Evolutionary conservation across 1,140 invertebrate genomes (phyloP).

Genomic region (Fopius arisanus): DNA sequence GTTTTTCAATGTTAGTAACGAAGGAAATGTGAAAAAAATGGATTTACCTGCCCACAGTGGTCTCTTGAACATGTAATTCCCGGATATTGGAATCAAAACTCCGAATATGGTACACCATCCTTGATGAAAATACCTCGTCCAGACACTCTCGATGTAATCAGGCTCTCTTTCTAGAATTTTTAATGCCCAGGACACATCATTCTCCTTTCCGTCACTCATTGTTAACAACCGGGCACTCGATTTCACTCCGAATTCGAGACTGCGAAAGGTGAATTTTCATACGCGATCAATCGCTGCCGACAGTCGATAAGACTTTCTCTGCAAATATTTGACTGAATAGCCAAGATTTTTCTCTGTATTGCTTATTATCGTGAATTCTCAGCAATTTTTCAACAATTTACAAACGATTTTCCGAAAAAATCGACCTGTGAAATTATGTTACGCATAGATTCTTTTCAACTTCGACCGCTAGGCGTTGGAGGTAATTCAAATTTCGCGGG

Average conservation of each 20-base stretch:
- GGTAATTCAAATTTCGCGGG: too few relatives aligned
- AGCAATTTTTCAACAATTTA: too few relatives aligned
- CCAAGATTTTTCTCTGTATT: too few relatives aligned
- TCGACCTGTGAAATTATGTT: too few relatives aligned
- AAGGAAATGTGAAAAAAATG: background rate
- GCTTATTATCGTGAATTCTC: too few relatives aligned
- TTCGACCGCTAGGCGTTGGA: too few relatives aligned
- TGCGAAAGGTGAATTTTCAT: too few relatives aligned
- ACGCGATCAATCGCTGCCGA: too few relatives aligned
- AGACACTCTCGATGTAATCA: slow-evolving; percentile 30
- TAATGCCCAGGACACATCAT: slow-evolving; percentile 48
- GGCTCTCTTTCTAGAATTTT: slow-evolving; percentile 44
- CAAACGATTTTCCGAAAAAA: too few relatives aligned
- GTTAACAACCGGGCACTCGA: background rate
- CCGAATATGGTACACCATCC: background rate
- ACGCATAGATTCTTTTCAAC: too few relatives aligned
- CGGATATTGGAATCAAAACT: background rate
- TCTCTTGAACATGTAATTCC: background rate
- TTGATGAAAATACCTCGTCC: slow-evolving; percentile 30
- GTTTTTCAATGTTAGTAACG: background rate
- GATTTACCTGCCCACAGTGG: slow-evolving; percentile 34
- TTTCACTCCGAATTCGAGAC: background rate
- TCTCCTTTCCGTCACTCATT: slow-evolving; percentile 23
- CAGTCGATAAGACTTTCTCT: too few relatives aligned
- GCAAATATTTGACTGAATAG: too few relatives aligned